Evolutionary conservation across 1,140 invertebrate species (phyloP).

Genomic region (Mercenaria mercenaria): DNA sequence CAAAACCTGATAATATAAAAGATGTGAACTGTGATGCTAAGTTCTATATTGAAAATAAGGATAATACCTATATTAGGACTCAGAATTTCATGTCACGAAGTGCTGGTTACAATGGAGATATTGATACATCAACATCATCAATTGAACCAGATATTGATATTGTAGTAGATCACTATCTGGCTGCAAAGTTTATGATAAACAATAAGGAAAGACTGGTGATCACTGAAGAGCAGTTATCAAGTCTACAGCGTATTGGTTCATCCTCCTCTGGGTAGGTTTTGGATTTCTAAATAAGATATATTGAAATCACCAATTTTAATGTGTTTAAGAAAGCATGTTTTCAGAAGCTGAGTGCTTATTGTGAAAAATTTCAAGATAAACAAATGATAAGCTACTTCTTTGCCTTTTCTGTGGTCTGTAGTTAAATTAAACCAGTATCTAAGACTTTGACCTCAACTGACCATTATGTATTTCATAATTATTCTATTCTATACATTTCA

Average conservation of each 20-base stretch:
- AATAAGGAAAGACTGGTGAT: constrained; percentile 52
- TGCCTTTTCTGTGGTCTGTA: too few relatives aligned
- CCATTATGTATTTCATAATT: too few relatives aligned
- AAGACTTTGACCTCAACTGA: too few relatives aligned
- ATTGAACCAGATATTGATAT: constrained; percentile 58
- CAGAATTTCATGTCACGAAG: constrained; percentile 38
- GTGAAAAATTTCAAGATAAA: too few relatives aligned
- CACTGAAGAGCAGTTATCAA: constrained; percentile 52
- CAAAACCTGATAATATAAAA: not conserved
- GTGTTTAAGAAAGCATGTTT: too few relatives aligned
- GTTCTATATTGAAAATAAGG: not conserved
- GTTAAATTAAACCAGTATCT: too few relatives aligned
- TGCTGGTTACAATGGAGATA: constrained; percentile 60
- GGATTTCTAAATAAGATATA: too few relatives aligned
- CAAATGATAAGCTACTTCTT: too few relatives aligned
- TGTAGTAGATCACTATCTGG: constrained; percentile 17
- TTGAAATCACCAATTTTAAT: not conserved
- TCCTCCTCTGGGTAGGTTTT: constrained; percentile 63
- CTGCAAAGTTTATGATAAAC: constrained; percentile 12
- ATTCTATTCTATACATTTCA: too few relatives aligned
- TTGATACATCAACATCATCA: constrained; percentile 62
- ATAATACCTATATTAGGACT: constrained; percentile 5
- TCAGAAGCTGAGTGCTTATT: too few relatives aligned
- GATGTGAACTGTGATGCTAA: not conserved
- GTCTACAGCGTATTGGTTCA: constrained; percentile 50